Base-by-base conservation (phyloP, 2,797 vertebrate species). In the Epinephelus malabaricus region DNA sequence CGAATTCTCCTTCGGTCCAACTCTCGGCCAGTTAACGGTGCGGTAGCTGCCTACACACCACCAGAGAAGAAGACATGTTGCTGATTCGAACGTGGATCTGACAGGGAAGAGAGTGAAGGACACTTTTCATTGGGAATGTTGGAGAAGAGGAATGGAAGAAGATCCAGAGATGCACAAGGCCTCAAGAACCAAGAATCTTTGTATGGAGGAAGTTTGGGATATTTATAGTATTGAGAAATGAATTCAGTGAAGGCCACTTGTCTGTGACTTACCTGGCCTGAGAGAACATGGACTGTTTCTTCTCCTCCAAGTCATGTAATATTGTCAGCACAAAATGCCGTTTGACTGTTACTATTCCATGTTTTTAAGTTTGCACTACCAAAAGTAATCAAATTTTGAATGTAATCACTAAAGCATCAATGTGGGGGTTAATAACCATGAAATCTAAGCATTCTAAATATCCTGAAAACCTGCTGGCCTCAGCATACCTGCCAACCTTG, bases 1-100 rank as follows among this genome's bases (percentile, higher is more conserved):
- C 68, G 45, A 7, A 9, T 91, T 38, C 82, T 92, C 11, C 91
- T 95, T 34, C 15, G 86, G 11, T 8, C 88, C 43, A 85, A 93
- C 86, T 94, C 94, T 19, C 67, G 91, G 2, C 82, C 92, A 0
- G 23, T 95, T 0, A 83, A 87, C 0, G 77, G 61, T 5, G 17
- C 14, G 0, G 7, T 1, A 2, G 40, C 60, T 2, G 55, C 82
- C 30, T 71, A 82, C 76, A 5, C 82, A 0, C 9, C 81, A 5
- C 56, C 88, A 14, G 94, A 95, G 79, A 93, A 92, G 72, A 95
- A 92, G 75, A 73, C 83, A 0, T 95, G 94, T 5, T 95, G 94
- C 82, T 95, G 92, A 94, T 67, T 30, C 1, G 10, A n/a, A 25
- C 0, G 6, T 18, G 11, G 65, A 23, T 0, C 10, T 1, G 19